These are phyloP conservation scores for Galagoides demidoff DNA, from an alignment of 2,797 vertebrate genomes.

Conservation along the genomic window DNA sequence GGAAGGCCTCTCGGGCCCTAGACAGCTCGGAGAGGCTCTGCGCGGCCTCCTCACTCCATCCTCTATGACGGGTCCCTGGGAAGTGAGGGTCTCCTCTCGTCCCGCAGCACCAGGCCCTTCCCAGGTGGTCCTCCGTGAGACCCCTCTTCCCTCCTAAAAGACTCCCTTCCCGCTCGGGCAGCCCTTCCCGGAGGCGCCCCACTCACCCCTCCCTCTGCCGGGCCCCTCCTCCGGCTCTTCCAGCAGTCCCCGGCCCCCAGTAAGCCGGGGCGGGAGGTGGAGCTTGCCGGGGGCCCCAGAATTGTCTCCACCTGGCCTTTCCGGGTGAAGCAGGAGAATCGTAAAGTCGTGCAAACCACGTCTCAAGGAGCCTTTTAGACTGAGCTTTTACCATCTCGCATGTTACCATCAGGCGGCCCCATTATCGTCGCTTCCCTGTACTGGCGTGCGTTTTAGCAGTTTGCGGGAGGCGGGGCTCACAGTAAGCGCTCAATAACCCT, in stretches of 20 bases:
- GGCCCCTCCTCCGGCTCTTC: no score
- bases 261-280: not conserved
- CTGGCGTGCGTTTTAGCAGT: not conserved
- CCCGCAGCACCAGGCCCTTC: no score
- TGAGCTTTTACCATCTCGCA: not conserved
- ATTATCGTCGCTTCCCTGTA: not conserved
- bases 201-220: no score
- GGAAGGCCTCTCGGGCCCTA: no score
- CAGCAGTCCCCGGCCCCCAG: rapidly evolving
- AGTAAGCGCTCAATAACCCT: rapidly evolving
- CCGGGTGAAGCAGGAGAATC: not conserved
- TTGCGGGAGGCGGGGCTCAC: not conserved
- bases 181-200: not conserved
- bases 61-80: not conserved
- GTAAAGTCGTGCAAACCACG: not conserved
- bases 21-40: not conserved
- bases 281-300: not conserved
- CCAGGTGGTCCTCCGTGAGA: not conserved
- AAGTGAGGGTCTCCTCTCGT: not conserved
- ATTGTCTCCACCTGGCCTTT: not conserved
- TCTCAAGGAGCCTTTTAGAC: not conserved
- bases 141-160: not conserved
- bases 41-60: not conserved
- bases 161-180: not conserved
- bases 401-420: no score